A percentile compares a stretch with the other conserved stretches of the same genome.
Conservation (phyloP, 2,113 vertebrate genomes). For the Onychostoma macrolepis region DNA sequence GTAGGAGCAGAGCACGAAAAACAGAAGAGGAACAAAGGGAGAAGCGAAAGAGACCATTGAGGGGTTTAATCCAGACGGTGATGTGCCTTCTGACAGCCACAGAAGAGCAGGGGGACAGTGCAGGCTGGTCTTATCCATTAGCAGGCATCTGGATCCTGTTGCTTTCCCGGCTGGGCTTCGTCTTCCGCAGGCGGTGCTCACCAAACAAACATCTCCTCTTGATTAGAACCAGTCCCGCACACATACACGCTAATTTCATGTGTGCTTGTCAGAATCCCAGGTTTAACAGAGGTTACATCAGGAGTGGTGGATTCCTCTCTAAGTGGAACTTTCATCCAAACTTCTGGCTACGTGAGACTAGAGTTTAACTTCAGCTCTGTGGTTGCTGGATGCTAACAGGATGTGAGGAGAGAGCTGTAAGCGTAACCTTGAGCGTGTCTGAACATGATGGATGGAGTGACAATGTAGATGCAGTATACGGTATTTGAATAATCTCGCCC, state of each 20-base stretch:
- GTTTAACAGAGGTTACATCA: conserved; percentile 62
- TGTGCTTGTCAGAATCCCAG: conserved; percentile 63
- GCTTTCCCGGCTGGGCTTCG: conserved; percentile 57
- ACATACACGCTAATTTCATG: conserved; percentile 45
- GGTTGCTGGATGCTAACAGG: background rate
- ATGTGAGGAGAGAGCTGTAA: background rate
- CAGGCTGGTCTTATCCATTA: conserved; percentile 61
- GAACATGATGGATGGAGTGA: conserved; percentile 25
- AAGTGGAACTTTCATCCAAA: background rate
- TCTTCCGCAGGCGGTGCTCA: conserved; percentile 66
- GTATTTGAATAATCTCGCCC: background rate
- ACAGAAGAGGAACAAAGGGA: background rate
- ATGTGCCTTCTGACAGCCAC: background rate
- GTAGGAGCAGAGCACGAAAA: background rate
- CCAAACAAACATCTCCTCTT: conserved; percentile 68
- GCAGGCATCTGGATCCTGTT: conserved; percentile 74
- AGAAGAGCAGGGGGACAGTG: conserved; percentile 31
- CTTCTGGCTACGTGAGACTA: background rate
- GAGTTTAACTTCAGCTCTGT: background rate
- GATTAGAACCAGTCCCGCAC: conserved; percentile 67
- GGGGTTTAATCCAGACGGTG: background rate
- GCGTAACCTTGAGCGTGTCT: background rate
- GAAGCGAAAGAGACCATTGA: background rate
- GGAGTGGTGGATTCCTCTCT: background rate
- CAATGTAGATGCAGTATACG: background rate